Evolutionary conservation across 2,113 vertebrate genomes (phyloP).

Genomic region (Sander lucioperca): DNA sequence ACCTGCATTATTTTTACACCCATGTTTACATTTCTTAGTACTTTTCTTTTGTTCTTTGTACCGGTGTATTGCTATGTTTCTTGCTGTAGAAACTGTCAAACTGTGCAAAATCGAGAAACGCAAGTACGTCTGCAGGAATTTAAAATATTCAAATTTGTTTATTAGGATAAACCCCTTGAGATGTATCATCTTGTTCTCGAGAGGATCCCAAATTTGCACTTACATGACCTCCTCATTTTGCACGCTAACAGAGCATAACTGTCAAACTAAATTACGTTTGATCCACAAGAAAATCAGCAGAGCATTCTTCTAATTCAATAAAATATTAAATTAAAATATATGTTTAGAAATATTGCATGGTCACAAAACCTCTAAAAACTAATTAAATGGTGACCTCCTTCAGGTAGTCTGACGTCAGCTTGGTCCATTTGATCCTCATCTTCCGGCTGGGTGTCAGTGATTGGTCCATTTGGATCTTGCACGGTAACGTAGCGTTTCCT

Average conservation of each 20-base stretch:
- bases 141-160: too few relatives aligned
- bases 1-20: too few relatives aligned
- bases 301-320: neutral
- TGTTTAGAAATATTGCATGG: too few relatives aligned
- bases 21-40: too few relatives aligned
- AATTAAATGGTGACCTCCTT: conserved; percentile 88
- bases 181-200: too few relatives aligned
- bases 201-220: too few relatives aligned
- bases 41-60: neutral
- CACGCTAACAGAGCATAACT: neutral
- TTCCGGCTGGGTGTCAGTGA: conserved; percentile 83
- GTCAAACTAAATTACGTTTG: neutral
- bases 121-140: too few relatives aligned
- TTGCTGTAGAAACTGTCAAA: too few relatives aligned
- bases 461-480: conserved; percentile 90
- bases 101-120: too few relatives aligned
- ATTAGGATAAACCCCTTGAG: too few relatives aligned
- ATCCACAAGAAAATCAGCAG: neutral
- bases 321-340: too few relatives aligned
- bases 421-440: conserved; percentile 98
- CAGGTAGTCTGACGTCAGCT: conserved; percentile 96
- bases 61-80: neutral
- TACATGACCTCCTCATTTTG: neutral
- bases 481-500: conserved; percentile 92
- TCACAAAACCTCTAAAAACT: neutral